Evolutionary conservation across 2,113 vertebrate genomes (phyloP).

Genomic region (Ramphastos sulfuratus): DNA sequence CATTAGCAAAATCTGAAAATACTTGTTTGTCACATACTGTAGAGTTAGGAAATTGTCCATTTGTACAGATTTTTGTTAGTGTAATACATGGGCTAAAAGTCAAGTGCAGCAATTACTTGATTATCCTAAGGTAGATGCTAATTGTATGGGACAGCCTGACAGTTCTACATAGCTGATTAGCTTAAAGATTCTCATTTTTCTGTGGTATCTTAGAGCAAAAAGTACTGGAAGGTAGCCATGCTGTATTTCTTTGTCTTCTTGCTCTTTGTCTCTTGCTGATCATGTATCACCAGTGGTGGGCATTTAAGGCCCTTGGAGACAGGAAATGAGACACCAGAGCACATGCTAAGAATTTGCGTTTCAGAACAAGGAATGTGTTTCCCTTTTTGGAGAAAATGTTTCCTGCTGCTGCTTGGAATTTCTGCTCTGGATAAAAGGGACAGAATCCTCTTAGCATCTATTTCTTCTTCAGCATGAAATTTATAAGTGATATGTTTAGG

Average conservation of each 20-base stretch:
- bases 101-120: background rate
- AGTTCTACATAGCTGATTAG: background rate
- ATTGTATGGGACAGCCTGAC: accelerated
- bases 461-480: background rate
- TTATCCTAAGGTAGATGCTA: background rate
- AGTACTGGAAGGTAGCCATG: background rate
- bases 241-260: background rate
- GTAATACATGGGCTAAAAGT: background rate
- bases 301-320: background rate
- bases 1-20: background rate
- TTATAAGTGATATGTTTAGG: background rate
- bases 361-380: background rate
- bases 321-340: background rate
- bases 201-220: background rate
- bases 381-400: background rate
- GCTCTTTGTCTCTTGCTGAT: background rate
- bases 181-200: background rate
- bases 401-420: background rate
- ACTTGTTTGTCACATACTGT: background rate
- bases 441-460: background rate
- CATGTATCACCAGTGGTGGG: background rate
- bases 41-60: background rate
- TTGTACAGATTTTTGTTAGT: background rate
- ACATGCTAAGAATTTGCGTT: accelerated
- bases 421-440: background rate